These are phyloP conservation scores for Cylindroiulus punctatus DNA, from an alignment of 2,888 invertebrate species.

Conservation along the genomic window DNA sequence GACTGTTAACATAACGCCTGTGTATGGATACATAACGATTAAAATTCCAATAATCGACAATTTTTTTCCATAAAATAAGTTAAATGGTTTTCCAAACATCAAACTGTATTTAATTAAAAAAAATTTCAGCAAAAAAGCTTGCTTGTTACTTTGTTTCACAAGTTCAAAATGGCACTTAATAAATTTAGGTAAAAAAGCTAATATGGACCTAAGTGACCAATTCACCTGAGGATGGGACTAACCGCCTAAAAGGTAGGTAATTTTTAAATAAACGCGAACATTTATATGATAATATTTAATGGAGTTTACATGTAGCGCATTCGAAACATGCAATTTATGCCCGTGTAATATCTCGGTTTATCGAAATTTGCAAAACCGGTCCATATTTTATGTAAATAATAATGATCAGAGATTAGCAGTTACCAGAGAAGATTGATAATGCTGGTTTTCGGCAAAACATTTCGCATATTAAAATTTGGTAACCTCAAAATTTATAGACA, in stretches of 20 bases:
- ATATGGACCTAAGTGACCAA: not conserved
- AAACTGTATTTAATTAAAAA: not conserved
- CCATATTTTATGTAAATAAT: no score
- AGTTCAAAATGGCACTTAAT: not conserved
- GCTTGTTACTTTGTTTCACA: not conserved
- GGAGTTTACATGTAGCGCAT: no score
- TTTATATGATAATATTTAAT: no score
- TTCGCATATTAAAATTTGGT: no score
- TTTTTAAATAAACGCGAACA: not conserved
- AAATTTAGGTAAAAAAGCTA: not conserved
- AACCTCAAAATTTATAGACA: no score
- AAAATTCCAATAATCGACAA: not conserved
- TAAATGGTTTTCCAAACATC: not conserved
- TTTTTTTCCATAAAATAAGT: not conserved
- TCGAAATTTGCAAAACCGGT: no score
- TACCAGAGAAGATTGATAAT: no score
- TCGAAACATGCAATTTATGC: no score
- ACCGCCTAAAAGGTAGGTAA: not conserved
- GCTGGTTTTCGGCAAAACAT: no score
- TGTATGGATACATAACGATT: not conserved
- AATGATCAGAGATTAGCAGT: no score
- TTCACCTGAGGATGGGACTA: not conserved
- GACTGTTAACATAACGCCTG: not conserved
- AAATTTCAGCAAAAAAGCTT: not conserved
- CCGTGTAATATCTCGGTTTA: no score